Conservation (phyloP, 2,888 invertebrate genomes). For the Ochropleura leucogaster region DNA sequence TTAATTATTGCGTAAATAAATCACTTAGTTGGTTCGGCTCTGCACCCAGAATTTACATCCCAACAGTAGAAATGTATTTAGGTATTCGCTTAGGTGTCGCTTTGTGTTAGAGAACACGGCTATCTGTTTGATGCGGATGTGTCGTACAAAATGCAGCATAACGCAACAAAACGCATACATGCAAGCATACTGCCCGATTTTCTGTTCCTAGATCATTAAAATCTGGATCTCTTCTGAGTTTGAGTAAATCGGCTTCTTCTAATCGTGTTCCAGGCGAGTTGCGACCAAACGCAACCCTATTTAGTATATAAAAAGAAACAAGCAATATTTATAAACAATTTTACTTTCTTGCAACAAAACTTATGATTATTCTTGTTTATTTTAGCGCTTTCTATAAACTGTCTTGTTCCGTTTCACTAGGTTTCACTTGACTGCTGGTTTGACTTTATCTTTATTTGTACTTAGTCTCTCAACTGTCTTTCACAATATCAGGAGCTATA, state of each 20-base stretch:
- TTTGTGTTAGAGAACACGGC: neutral
- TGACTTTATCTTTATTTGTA: neutral
- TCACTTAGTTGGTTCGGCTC: neutral
- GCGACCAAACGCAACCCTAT: too few species aligned
- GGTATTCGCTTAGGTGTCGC: neutral
- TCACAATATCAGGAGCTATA: neutral
- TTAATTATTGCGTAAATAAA: neutral
- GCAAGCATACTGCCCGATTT: too few species aligned
- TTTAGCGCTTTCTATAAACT: constrained; percentile 28
- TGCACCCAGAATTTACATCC: neutral
- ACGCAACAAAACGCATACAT: too few species aligned
- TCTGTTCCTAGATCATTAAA: too few species aligned
- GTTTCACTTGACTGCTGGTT: constrained; percentile 17
- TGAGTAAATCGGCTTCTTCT: too few species aligned
- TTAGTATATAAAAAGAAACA: neutral
- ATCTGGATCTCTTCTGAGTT: too few species aligned
- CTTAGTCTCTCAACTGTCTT: neutral
- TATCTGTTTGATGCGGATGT: neutral
- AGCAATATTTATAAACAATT: constrained; percentile 23
- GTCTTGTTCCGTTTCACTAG: constrained; percentile 15
- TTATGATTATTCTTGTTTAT: constrained; percentile 14
- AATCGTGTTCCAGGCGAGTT: too few species aligned
- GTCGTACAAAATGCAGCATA: constrained; percentile 13
- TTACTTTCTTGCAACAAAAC: constrained; percentile 49
- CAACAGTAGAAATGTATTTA: neutral